phyloP scores from a whole-genome alignment of 2,888 invertebrate species.

The Tetragnatha montana region DNA sequence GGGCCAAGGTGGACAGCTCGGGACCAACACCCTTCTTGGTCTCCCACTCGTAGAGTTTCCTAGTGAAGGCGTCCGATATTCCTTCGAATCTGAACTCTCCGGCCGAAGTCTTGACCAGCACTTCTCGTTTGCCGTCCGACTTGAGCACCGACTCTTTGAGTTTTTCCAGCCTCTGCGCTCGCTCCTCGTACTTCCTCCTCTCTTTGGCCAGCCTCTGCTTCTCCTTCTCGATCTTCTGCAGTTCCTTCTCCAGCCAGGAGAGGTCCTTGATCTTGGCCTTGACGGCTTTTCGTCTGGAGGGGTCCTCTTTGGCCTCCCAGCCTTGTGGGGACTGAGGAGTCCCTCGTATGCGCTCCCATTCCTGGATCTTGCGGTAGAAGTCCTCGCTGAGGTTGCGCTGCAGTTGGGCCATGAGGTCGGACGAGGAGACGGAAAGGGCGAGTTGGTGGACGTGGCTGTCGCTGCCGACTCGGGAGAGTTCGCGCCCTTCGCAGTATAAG shows the following conservation, averaged over 20 bases:
- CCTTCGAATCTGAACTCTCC: conserved; percentile 90
- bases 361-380: conserved; percentile 87
- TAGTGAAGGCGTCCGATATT: conserved; percentile 91
- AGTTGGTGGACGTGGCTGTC: conserved; percentile 63
- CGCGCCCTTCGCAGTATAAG: conserved; percentile 23
- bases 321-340: conserved; percentile 9
- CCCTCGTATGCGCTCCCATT: conserved; percentile 82
- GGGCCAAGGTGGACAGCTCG: conserved; percentile 88
- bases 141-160: conserved; percentile 80
- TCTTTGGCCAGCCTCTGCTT: conserved; percentile 81
- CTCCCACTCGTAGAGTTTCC: conserved; percentile 93
- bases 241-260: conserved; percentile 80
- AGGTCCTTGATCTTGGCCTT: conserved; percentile 73
- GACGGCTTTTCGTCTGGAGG: conserved; percentile 51
- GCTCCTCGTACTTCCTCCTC: conserved; percentile 81
- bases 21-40: conserved; percentile 89
- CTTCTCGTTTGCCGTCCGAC: conserved; percentile 80
- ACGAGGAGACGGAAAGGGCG: conserved; percentile 41
- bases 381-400: conserved; percentile 84
- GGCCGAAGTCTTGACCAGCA: conserved; percentile 87
- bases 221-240: conserved; percentile 81
- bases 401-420: conserved; percentile 76
- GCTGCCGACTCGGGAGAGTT: conserved; percentile 57
- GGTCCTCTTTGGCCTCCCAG: conserved; percentile 41
- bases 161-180: conserved; percentile 81